Evolutionary conservation across 1,140 invertebrate species (phyloP).

Genomic region (Vanessa atalanta): DNA sequence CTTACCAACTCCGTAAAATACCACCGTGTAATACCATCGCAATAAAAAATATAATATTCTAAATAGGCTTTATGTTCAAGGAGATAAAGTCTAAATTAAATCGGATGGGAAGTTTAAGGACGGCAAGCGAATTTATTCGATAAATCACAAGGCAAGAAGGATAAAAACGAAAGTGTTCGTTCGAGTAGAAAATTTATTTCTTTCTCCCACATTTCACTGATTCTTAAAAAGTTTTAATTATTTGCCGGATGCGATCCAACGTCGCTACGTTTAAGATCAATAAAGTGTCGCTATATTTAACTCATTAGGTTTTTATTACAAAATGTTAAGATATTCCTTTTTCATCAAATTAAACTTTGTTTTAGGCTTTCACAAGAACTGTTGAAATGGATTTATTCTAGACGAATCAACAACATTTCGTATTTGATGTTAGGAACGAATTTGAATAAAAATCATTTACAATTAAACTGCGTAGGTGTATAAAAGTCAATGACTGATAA

Average conservation of each 20-base stretch:
- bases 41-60: neutral
- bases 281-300: slow-evolving; percentile 17
- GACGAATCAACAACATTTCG: too few relatives aligned
- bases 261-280: slow-evolving; percentile 55
- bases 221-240: slow-evolving; percentile 73
- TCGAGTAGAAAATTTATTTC: slow-evolving; percentile 72
- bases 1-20: slow-evolving; percentile 30
- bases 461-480: too few relatives aligned
- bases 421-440: too few relatives aligned
- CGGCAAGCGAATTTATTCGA: slow-evolving; percentile 48
- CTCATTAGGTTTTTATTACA: slow-evolving; percentile 1
- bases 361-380: too few relatives aligned
- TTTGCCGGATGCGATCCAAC: slow-evolving; percentile 60
- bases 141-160: slow-evolving; percentile 61
- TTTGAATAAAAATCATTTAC: too few relatives aligned
- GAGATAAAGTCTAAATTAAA: slow-evolving; percentile 40
- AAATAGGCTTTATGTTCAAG: slow-evolving; percentile 26
- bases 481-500: too few relatives aligned
- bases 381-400: too few relatives aligned
- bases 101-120: slow-evolving; percentile 22
- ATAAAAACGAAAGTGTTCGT: slow-evolving; percentile 69
- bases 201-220: slow-evolving; percentile 64
- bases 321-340: neutral
- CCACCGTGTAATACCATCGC: neutral
- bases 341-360: too few relatives aligned